Conservation (phyloP, 2,888 invertebrate genomes). For the Drosophila kanekoi region DNA sequence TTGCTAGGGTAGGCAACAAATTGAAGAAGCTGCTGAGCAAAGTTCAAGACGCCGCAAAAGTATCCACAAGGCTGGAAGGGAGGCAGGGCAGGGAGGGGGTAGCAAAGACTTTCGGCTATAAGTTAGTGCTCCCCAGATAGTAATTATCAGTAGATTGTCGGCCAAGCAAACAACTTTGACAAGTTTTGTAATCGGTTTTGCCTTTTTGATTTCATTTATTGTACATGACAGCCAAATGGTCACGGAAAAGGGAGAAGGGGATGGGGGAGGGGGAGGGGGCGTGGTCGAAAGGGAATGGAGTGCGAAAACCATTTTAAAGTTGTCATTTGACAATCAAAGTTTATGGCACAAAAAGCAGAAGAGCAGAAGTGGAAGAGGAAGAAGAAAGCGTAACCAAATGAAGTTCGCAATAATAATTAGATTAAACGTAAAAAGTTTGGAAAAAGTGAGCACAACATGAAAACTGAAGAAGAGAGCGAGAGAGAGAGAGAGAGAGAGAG, state of each 20-base stretch:
- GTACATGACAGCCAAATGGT: conserved; percentile 70
- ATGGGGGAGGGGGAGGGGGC: background rate
- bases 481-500: too few relatives aligned
- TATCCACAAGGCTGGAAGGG: conserved; percentile 26
- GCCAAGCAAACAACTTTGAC: conserved; percentile 69
- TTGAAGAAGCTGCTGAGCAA: conserved; percentile 25
- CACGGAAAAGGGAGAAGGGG: too few relatives aligned
- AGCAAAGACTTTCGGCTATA: conserved; percentile 51
- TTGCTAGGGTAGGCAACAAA: conserved; percentile 4
- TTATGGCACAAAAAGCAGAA: conserved; percentile 7
- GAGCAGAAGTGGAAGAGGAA: too few relatives aligned
- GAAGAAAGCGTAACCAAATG: conserved; percentile 6
- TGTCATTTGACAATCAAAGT: conserved; percentile 30
- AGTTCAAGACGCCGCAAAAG: conserved; percentile 49
- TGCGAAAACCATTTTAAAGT: conserved; percentile 40
- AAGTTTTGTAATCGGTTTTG: conserved; percentile 78
- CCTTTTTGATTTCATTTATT: conserved; percentile 76
- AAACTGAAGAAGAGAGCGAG: too few relatives aligned
- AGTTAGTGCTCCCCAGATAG: conserved; percentile 80
- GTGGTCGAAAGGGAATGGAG: background rate
- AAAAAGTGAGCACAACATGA: too few relatives aligned
- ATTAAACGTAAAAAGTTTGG: too few relatives aligned
- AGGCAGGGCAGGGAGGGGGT: background rate
- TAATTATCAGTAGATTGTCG: conserved; percentile 79
- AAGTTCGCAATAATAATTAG: background rate